Evolutionary conservation across 2,113 vertebrate species (phyloP).

Genomic region (Toxotes jaculatrix): DNA sequence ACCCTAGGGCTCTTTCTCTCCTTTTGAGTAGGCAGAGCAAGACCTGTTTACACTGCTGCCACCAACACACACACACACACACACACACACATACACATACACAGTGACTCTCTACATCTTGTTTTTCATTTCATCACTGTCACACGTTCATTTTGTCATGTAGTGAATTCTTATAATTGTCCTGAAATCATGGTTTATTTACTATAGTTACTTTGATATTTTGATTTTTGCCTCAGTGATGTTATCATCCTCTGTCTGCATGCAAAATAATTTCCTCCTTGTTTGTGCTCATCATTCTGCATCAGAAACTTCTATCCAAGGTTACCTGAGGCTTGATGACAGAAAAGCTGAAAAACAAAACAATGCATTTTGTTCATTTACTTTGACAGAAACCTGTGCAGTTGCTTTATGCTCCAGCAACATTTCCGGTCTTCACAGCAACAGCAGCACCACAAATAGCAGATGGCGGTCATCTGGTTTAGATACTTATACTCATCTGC

Average conservation of each 20-base stretch:
- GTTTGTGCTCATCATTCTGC: constrained; percentile 28
- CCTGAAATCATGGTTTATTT: background rate
- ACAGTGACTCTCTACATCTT: background rate
- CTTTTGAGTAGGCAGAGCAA: constrained; percentile 74
- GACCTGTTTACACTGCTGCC: constrained; percentile 70
- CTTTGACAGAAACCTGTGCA: constrained; percentile 21
- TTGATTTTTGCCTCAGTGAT: constrained; percentile 7
- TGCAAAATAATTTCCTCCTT: constrained; percentile 3
- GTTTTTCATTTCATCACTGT: constrained; percentile 3
- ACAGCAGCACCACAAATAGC: constrained; percentile 67
- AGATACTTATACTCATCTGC: constrained; percentile 80
- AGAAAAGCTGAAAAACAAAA: constrained; percentile 16
- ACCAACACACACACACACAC: constrained; percentile 20
- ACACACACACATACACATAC: constrained; percentile 5
- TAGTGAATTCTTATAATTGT: constrained; percentile 9
- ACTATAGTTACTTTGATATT: background rate
- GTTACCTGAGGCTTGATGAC: constrained; percentile 50
- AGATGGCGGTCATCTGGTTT: constrained; percentile 89
- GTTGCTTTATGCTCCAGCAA: constrained; percentile 43
- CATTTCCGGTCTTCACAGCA: constrained; percentile 75
- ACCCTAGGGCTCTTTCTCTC: constrained; percentile 75
- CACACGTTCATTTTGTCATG: background rate
- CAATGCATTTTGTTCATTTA: constrained; percentile 28
- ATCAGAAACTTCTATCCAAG: constrained; percentile 47
- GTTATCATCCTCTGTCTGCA: background rate